Evolutionary conservation across 2,888 invertebrate genomes (phyloP), one percentile per base, ranked within the genome.

Genomic region (Ectemnius continuus): DNA sequence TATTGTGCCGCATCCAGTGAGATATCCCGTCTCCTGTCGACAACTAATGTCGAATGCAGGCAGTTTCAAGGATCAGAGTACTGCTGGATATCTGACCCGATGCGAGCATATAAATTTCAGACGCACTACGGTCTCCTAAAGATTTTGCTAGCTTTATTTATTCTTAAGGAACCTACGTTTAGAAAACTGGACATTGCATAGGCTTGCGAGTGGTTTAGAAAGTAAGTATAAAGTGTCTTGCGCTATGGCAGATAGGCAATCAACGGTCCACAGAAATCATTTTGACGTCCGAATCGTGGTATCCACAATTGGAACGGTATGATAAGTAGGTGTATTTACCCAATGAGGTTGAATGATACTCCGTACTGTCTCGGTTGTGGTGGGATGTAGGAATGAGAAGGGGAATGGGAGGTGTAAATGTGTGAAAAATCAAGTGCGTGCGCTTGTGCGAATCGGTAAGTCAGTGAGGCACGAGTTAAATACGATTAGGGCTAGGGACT

Each of bases 101-200:
- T 52, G 52, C 52, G 52, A 52, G 52, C 52, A 52, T n/a, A 8
- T 14, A 62, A 48, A 11, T n/a, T 62, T 14, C 47, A 61, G 46
- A 61, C 64, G 60, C 58, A 48, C 65, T 45, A 76, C 69, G 59
- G 45, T 60, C 14, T 62, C 67, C 48, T 65, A 66, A 75, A 56
- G 66, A 70, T 73, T 59, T 45, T 71, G 64, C 58, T 77, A 73
- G 63, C 67, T 73, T 67, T 61, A 18, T 79, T 76, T 79, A 36
- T 70, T 36, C 73, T 80, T 77, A 77, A 63, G 69, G 68, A 70
- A 77, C 69, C 80, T 79, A 79, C 70, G 70, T 64, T 81, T 81
- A 75, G 74, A 82, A 82, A 79, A 82, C 62, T 82, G 68, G 70
- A 77, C 68, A 70, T 67, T 70, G 68, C 68, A 64, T 62, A 72